phyloP scores from a whole-genome alignment of 2,888 invertebrate species.

The Therioaphis trifolii region DNA sequence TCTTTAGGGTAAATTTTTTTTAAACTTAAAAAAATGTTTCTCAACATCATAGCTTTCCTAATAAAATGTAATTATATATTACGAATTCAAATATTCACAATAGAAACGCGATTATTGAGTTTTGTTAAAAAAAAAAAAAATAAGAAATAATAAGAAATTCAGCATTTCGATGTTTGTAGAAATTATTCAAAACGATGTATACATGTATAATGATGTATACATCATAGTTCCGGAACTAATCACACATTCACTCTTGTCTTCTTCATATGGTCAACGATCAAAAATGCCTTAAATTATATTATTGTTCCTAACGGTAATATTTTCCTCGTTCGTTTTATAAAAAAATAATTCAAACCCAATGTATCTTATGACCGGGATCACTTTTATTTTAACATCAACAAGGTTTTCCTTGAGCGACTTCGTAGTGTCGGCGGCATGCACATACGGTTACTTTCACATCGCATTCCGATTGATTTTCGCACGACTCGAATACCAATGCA shows the following conservation, averaged over 20 bases:
- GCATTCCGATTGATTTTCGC: constrained; percentile 62
- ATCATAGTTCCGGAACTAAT: constrained; percentile 20
- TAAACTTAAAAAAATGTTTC: no score
- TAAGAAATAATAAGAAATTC: no score
- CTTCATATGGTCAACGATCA: neutral
- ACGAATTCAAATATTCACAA: no score
- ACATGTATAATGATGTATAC: neutral
- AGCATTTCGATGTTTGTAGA: neutral
- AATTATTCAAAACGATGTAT: neutral
- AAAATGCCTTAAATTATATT: neutral
- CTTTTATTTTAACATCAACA: constrained; percentile 35
- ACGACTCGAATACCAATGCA: constrained; percentile 42
- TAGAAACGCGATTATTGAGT: no score
- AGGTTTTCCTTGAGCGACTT: constrained; percentile 56
- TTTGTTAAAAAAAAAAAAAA: no score
- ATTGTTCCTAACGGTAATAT: neutral
- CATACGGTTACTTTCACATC: constrained; percentile 56
- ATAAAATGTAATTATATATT: no score
- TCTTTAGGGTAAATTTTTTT: no score
- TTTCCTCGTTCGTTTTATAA: neutral
- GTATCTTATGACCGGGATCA: constrained; percentile 1
- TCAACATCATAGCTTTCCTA: no score
- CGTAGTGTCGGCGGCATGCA: neutral
- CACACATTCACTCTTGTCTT: neutral
- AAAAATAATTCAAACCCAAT: neutral